Evolutionary conservation across 2,113 vertebrate genomes (phyloP), one percentile per base, ranked within the genome.

Genomic region (Sitta europaea): DNA sequence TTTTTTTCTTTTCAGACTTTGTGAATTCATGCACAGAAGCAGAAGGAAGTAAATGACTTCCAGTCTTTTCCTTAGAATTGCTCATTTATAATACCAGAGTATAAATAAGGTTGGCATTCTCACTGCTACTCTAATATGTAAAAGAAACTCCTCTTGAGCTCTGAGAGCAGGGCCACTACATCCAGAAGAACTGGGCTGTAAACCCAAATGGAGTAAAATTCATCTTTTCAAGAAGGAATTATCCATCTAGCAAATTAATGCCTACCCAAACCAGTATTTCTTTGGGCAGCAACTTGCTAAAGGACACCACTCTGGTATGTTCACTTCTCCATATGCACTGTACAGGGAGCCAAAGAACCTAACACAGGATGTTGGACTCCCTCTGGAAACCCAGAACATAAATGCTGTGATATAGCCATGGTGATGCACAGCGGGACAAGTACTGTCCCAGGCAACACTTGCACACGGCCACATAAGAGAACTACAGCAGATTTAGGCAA

Each of bases 361-460:
- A 6, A 43, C 8, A 27, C 4, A 19, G 9, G 14, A 9, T 38
- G 13, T 27, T 61, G 54, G 11, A 33, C 8, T 51, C 9, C 19
- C 21, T 57, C 47, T 66, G 48, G 36, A 23, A 45, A 23, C 11
- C 17, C 29, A 27, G 20, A 66, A 54, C 17, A 10, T 6, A 59
- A 72, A 33, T 38, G 40, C 6, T 65, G 33, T 27, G 43, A 19
- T 24, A 35, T 1, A 42, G 24, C 8, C 19, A 6, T 12, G 28
- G 18, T 24, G 11, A 16, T n/a, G 5, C 12, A 38, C 0, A 3
- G 42, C 2, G 6, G 14, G 16, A 29, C 20, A 47, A 36, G 11
- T 14, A 7, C 2, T 7, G 36, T 43, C 22, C 28, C 48, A 54
- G 15, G 22, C 10, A 74, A 16, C 4, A 3, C 22, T 57, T 73